phyloP scores from a whole-genome alignment of 2,888 invertebrate species.

The Cephus nigrinus region DNA sequence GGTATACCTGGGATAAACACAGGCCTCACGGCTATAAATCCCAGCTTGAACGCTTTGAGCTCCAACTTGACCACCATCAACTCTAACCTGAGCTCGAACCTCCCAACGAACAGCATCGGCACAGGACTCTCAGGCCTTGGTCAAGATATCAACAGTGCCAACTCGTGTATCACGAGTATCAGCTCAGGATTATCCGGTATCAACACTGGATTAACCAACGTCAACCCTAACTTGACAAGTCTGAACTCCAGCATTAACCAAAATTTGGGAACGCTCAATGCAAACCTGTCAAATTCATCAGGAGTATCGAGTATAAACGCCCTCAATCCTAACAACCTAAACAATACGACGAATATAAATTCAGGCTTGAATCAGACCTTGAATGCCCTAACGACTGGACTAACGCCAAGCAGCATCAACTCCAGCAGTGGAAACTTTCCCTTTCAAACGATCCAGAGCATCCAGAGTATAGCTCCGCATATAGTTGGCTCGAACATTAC shows the following conservation, averaged over 20 bases:
- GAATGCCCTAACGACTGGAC: slow-evolving; percentile 53
- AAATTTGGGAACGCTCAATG: slow-evolving; percentile 54
- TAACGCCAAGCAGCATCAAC: slow-evolving; percentile 50
- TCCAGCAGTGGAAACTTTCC: slow-evolving; percentile 56
- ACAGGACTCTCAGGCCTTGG: slow-evolving; percentile 58
- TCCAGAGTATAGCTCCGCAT: slow-evolving; percentile 62
- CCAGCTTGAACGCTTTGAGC: slow-evolving; percentile 59
- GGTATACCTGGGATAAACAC: slow-evolving; percentile 60
- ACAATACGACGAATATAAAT: slow-evolving; percentile 24
- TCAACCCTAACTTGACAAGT: slow-evolving; percentile 56
- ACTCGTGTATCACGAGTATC: slow-evolving; percentile 56
- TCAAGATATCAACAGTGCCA: slow-evolving; percentile 60
- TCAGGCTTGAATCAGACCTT: slow-evolving; percentile 42
- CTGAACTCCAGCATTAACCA: slow-evolving; percentile 57
- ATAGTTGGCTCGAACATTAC: slow-evolving; percentile 59
- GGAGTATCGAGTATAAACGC: slow-evolving; percentile 50
- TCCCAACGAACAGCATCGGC: slow-evolving; percentile 61
- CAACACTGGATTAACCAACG: slow-evolving; percentile 52
- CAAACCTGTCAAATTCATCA: slow-evolving; percentile 50
- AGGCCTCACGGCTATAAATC: slow-evolving; percentile 61
- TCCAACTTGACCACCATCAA: slow-evolving; percentile 60
- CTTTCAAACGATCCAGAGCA: slow-evolving; percentile 62
- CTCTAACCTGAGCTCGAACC: slow-evolving; percentile 56
- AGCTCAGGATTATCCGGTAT: slow-evolving; percentile 56
- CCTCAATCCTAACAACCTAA: slow-evolving; percentile 49